A percentile compares a stretch with the other conserved stretches of the same genome.
These are phyloP conservation scores for Drosophila mimica DNA, from an alignment of 2,888 invertebrate species.

Conservation along the genomic window DNA sequence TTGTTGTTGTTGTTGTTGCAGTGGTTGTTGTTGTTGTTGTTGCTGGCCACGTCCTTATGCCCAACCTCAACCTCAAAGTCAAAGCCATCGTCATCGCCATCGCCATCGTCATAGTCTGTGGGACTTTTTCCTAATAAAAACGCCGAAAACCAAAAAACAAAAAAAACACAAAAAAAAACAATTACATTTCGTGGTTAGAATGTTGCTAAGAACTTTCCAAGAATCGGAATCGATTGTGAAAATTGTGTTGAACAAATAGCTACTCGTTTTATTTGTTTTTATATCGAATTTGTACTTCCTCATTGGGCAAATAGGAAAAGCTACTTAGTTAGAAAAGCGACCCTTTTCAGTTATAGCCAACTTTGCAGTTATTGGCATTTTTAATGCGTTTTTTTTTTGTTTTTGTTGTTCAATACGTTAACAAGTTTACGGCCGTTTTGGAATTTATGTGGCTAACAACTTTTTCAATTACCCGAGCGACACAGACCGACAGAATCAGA, in stretches of 20 bases:
- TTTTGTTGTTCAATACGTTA: slow-evolving; percentile 55
- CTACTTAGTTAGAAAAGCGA: slow-evolving; percentile 27
- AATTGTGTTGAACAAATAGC: slow-evolving; percentile 44
- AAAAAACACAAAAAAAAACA: slow-evolving; percentile 26
- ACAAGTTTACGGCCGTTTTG: slow-evolving; percentile 77
- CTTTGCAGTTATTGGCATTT: slow-evolving; percentile 57
- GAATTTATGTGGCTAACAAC: slow-evolving; percentile 79
- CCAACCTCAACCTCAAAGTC: slow-evolving; percentile 48
- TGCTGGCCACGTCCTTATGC: slow-evolving; percentile 59
- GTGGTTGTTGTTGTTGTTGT: slow-evolving; percentile 33
- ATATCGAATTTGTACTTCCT: slow-evolving; percentile 64
- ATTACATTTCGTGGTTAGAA: slow-evolving; percentile 69
- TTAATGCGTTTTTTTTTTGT: slow-evolving; percentile 58
- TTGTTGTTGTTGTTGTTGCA: slow-evolving; percentile 17
- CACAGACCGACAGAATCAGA: slow-evolving; percentile 39
- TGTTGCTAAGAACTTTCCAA: slow-evolving; percentile 43
- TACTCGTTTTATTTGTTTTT: slow-evolving; percentile 43
- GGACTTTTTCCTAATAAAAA: slow-evolving; percentile 41
- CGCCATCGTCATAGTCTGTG: slow-evolving; percentile 23
- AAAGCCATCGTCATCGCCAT: slow-evolving; percentile 27
- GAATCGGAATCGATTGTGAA: slow-evolving; percentile 45
- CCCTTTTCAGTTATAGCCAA: slow-evolving; percentile 26
- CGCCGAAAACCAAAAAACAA: slow-evolving; percentile 27
- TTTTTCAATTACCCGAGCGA: slow-evolving; percentile 69
- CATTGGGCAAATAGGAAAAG: slow-evolving; percentile 57